Evolutionary conservation across 2,888 invertebrate species (phyloP).

Genomic region (Cephus nigrinus): DNA sequence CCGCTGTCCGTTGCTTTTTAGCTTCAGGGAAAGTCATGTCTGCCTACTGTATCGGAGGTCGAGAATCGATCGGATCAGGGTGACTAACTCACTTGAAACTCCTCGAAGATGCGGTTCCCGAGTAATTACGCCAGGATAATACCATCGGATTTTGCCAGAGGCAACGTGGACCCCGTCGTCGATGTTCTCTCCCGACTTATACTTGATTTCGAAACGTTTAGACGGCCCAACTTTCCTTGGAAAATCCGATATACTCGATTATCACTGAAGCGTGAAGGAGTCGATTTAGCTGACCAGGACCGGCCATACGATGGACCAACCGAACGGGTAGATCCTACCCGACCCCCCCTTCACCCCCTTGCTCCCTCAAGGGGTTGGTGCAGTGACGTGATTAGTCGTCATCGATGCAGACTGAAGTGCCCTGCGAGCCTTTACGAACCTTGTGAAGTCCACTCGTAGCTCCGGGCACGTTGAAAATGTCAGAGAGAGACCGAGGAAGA

Average conservation of each 20-base stretch:
- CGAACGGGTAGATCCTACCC: not conserved
- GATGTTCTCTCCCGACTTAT: not conserved
- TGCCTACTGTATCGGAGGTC: not conserved
- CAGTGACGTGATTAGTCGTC: not conserved
- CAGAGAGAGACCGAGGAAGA: not conserved
- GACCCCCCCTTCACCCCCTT: too few species aligned
- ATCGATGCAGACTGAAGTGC: not conserved
- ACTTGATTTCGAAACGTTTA: not conserved
- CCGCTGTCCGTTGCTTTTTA: not conserved
- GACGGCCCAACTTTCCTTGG: not conserved
- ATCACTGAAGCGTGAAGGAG: not conserved
- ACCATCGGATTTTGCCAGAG: not conserved
- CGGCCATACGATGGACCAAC: not conserved
- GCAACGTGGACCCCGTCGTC: not conserved
- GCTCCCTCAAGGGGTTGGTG: not conserved
- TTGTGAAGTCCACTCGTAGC: not conserved
- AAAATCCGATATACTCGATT: not conserved
- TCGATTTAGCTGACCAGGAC: not conserved
- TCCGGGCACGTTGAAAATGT: not conserved
- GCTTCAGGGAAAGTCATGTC: not conserved
- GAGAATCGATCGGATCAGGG: not conserved
- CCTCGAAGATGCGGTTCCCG: not conserved
- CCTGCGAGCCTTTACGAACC: not conserved
- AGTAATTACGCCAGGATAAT: conserved; percentile 1
- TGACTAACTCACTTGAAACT: not conserved